A percentile compares a stretch with the other conserved stretches of the same genome.
phyloP scores from a whole-genome alignment of 2,888 invertebrate genomes.

The Sesia apiformis region DNA sequence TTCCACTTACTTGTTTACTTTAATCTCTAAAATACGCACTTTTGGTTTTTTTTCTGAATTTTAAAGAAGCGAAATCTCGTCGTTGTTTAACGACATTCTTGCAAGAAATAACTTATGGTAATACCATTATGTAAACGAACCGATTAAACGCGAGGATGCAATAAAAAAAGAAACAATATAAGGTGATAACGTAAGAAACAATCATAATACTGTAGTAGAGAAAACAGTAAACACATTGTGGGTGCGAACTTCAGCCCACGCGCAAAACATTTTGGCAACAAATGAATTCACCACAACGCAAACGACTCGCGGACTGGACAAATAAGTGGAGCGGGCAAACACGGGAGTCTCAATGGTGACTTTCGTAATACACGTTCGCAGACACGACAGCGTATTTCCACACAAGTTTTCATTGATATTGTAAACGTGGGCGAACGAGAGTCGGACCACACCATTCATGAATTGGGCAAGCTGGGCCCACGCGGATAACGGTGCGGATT shows the following conservation, averaged over 20 bases:
- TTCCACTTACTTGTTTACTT: background rate
- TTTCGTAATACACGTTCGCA: slow-evolving; percentile 50
- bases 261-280: slow-evolving; percentile 2
- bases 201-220: background rate
- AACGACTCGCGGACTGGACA: slow-evolving; percentile 4
- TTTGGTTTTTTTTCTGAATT: too few relatives aligned
- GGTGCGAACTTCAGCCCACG: slow-evolving; percentile 3
- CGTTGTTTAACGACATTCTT: too few relatives aligned
- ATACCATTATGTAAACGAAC: background rate
- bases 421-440: slow-evolving; percentile 49
- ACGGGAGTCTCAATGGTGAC: slow-evolving; percentile 40
- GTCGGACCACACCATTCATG: slow-evolving; percentile 59
- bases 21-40: background rate
- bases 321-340: slow-evolving; percentile 24
- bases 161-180: background rate
- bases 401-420: slow-evolving; percentile 61
- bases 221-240: slow-evolving; percentile 1
- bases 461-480: slow-evolving; percentile 59
- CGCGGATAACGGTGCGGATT: slow-evolving; percentile 51
- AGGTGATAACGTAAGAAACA: background rate
- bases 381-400: slow-evolving; percentile 46
- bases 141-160: background rate
- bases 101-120: background rate
- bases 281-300: background rate
- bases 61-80: too few relatives aligned